Base-by-base conservation (phyloP, 30 jellyfish, hydroid and myxozoan species). In the Hydractinia symbiolongicarpus region DNA sequence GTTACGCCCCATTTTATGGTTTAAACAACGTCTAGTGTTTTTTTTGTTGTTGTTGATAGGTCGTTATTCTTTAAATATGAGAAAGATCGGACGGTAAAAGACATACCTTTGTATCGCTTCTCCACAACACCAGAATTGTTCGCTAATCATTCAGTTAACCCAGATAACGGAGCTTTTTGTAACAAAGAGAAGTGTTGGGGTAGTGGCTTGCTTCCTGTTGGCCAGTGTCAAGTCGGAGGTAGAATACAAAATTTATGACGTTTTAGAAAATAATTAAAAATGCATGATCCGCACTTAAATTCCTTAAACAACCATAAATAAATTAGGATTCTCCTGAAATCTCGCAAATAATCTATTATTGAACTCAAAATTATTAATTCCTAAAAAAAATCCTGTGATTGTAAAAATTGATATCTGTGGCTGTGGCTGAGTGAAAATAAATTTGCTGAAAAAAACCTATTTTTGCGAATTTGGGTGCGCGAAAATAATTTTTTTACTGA, bases 221-320 rank as follows among this genome's bases (percentile, higher is more conserved):
- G 98, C 40, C 98, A 91, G 66, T 86, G 96, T 77, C 89, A 86
- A 0, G 93, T 88, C 4, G 90, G 88, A 86, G 83, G 98, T 91
- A 79, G 71, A 95, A 50, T 10, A 14, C 14, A n/a, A 14, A 21
- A 51, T 0, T 19, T 66, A 0, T 66, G 21, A 19, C 19, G 17
- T 60, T 13, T 15, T 60, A 16, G n/a, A 60, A 15, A 60, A 60
- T 15, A 15, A 60, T 16, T 60, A 60, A 13, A 60, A 60, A 19
- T 30, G 44, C 44, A 30, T 30, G 44, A 30, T 30, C 44, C 44
- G 44, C 44, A 30, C 44, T 30, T 30, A 30, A 30, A 30, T 0
- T 2, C 44, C 44, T 2, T 2, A 0, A 30, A 30, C 44, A 30
- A 30, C 44, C 44, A 0, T 0, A 30, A 30, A 30, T 30, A 30